These are phyloP conservation scores for Harmothoe impar DNA, from an alignment of 2,888 invertebrate genomes.

Conservation along the genomic window DNA sequence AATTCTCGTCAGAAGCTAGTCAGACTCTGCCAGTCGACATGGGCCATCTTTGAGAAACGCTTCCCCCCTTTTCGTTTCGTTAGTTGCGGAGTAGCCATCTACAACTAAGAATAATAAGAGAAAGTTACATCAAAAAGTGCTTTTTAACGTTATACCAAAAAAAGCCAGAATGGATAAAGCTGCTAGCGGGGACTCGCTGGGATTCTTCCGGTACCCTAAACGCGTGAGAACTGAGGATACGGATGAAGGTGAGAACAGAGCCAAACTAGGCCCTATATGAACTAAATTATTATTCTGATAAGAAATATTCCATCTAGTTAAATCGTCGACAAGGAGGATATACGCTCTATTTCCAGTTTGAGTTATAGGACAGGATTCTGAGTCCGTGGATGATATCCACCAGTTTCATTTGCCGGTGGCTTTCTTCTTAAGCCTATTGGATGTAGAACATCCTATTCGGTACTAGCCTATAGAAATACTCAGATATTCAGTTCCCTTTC, in stretches of 20 bases:
- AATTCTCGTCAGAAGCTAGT: constrained; percentile 51
- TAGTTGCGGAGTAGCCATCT: constrained; percentile 59
- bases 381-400: no score
- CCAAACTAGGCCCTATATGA: background rate
- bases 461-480: no score
- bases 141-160: background rate
- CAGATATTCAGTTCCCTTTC: no score
- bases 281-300: no score
- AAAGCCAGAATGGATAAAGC: constrained; percentile 24
- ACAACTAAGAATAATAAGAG: constrained; percentile 19
- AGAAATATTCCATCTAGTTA: no score
- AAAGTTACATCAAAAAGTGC: background rate
- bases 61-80: constrained; percentile 60
- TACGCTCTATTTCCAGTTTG: no score
- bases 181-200: constrained; percentile 28
- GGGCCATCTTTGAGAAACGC: constrained; percentile 60
- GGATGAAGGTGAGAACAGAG: constrained; percentile 49
- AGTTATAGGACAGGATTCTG: no score
- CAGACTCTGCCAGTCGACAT: constrained; percentile 60
- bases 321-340: no score
- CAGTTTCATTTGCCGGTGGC: no score
- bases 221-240: constrained; percentile 48
- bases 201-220: constrained; percentile 59
- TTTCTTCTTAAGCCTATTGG: no score
- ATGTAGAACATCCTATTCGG: no score